Evolutionary conservation across 1,140 invertebrate species (phyloP).

Genomic region (Probaryconus sp.): DNA sequence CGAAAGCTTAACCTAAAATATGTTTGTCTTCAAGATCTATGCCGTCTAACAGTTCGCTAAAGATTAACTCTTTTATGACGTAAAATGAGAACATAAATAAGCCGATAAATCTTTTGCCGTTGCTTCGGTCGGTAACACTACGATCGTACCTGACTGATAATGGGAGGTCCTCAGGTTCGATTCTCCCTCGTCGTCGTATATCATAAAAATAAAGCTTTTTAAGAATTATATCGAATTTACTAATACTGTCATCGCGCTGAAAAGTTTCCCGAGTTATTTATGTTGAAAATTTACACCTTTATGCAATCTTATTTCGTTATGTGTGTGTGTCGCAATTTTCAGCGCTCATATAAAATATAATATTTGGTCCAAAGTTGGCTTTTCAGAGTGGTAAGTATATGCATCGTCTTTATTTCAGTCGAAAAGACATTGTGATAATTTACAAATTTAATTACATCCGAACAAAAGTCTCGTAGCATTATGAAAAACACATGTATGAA

Average conservation of each 20-base stretch:
- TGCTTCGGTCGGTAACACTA: constrained; percentile 26
- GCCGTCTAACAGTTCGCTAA: no score
- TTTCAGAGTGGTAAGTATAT: no score
- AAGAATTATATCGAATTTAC: constrained; percentile 46
- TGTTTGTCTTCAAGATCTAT: no score
- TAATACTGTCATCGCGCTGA: constrained; percentile 4
- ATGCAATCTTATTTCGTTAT: constrained; percentile 4
- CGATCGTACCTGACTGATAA: constrained; percentile 45
- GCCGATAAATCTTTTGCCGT: constrained; percentile 31
- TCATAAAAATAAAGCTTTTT: constrained; percentile 41
- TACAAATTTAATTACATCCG: no score
- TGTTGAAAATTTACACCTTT: constrained; percentile 12
- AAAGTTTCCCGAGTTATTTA: constrained; percentile 27
- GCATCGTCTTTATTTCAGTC: no score
- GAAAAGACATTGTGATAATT: no score
- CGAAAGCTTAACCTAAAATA: no score
- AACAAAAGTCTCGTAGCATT: no score
- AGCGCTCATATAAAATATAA: no score
- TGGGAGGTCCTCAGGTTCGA: constrained; percentile 23
- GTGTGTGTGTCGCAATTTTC: no score
- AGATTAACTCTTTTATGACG: no score
- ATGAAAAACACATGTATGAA: constrained; percentile 19
- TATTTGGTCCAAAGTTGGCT: no score
- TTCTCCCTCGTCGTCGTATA: constrained; percentile 26
- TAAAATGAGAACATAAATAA: constrained; percentile 35